These are phyloP conservation scores for Dendrocopos noguchii DNA, from an alignment of 2,113 vertebrate species.

Conservation along the genomic window DNA sequence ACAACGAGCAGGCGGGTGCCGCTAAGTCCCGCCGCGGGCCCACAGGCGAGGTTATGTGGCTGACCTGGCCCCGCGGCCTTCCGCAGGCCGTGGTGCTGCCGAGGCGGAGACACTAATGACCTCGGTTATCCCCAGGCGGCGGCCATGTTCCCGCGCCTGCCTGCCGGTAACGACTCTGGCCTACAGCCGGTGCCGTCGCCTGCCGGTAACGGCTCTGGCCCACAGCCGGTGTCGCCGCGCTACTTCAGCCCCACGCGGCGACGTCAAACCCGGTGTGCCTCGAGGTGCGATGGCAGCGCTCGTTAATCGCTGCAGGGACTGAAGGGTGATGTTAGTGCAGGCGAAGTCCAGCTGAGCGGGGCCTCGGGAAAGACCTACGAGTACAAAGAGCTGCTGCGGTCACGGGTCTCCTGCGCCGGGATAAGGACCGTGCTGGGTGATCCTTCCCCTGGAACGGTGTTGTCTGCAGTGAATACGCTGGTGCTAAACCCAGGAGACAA, in stretches of 20 bases:
- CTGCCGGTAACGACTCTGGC: background rate
- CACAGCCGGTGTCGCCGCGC: no score
- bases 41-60: no score
- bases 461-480: background rate
- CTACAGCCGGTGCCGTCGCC: no score
- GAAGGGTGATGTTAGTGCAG: accelerated
- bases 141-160: background rate
- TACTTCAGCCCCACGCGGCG: background rate
- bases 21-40: no score
- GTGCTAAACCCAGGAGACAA: background rate
- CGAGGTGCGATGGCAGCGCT: background rate
- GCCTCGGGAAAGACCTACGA: accelerated
- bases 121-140: background rate
- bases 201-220: no score
- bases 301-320: accelerated
- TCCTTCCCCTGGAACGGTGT: accelerated
- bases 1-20: accelerated
- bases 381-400: accelerated
- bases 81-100: background rate
- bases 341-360: no score
- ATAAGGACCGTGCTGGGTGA: accelerated
- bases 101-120: background rate
- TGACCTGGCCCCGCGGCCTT: background rate
- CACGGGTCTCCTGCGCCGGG: accelerated
- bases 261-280: background rate